Evolutionary conservation across 2,888 invertebrate genomes (phyloP).

Genomic region (Adelphocoris suturalis): DNA sequence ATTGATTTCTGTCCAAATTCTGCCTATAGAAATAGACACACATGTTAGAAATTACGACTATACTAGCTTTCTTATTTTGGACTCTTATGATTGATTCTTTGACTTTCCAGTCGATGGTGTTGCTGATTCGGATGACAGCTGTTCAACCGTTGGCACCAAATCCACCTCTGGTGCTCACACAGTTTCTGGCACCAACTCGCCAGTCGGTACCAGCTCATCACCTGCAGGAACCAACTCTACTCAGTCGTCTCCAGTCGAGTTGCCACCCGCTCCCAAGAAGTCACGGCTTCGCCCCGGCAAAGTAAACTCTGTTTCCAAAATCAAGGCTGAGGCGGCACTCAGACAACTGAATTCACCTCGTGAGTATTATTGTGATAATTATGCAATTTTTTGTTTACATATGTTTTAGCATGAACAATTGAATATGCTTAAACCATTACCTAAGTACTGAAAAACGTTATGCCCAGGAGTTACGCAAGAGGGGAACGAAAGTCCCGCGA

Average conservation of each 20-base stretch:
- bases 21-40: no score
- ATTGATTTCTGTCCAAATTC: no score
- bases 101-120: neutral
- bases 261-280: neutral
- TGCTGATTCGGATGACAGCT: slow-evolving; percentile 9
- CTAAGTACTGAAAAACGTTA: no score
- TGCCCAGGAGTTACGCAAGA: no score
- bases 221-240: no score
- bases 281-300: neutral
- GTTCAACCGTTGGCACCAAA: neutral
- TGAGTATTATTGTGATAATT: neutral
- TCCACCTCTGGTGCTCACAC: neutral
- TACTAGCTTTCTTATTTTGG: no score
- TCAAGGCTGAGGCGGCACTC: slow-evolving; percentile 76
- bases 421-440: no score
- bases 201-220: neutral
- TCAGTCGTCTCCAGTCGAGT: neutral
- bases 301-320: neutral
- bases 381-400: no score
- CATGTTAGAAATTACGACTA: no score
- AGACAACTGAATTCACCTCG: slow-evolving; percentile 75
- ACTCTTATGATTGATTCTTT: no score
- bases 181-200: neutral
- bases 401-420: no score
- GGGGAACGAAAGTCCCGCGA: no score